Evolutionary conservation across 2,888 invertebrate genomes (phyloP).

Genomic region (Drosophila multiciliata): DNA sequence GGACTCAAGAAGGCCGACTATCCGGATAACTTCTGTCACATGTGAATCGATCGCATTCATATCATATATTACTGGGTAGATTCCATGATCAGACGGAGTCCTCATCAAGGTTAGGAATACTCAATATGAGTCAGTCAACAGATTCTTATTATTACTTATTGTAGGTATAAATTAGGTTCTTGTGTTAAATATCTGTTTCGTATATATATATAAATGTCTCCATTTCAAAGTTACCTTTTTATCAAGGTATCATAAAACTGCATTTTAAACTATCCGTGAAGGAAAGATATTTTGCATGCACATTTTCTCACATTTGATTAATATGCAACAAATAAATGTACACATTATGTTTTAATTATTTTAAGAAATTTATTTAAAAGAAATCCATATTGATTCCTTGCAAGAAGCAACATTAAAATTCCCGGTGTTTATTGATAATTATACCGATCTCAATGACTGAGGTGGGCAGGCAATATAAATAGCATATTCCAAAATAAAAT

Average conservation of each 20-base stretch:
- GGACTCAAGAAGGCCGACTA: constrained; percentile 19
- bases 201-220: background rate
- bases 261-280: background rate
- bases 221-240: background rate
- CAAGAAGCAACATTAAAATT: background rate
- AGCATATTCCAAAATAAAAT: background rate
- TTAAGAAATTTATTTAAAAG: too few relatives aligned
- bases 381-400: background rate
- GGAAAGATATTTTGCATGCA: background rate
- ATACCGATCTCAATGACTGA: background rate
- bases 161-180: background rate
- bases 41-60: background rate
- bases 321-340: background rate
- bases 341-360: background rate
- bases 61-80: constrained; percentile 4
- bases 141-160: background rate
- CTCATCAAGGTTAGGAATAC: background rate
- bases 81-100: background rate
- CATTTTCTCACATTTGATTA: background rate
- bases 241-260: background rate
- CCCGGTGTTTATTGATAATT: background rate
- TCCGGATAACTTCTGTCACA: constrained; percentile 37
- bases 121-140: background rate
- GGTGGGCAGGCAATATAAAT: too few relatives aligned
- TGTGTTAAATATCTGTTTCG: background rate